These are phyloP conservation scores for Aphelinus certus DNA, from an alignment of 1,140 invertebrate genomes.

Conservation along the genomic window DNA sequence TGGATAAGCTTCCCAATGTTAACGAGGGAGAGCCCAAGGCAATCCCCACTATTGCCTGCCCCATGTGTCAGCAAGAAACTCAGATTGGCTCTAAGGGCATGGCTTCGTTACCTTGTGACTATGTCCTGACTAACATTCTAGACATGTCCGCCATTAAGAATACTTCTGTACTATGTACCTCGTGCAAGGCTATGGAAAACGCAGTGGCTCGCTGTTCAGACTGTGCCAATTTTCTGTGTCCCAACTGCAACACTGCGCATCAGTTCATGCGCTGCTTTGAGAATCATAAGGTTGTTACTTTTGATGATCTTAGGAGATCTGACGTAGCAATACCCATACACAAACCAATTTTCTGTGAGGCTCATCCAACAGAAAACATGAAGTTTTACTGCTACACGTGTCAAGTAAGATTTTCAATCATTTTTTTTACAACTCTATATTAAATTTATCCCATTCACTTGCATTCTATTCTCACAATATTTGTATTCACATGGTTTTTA, in stretches of 20 bases:
- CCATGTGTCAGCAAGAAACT: conserved; percentile 86
- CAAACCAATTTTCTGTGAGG: conserved; percentile 82
- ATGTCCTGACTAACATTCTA: conserved; percentile 84
- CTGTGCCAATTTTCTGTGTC: conserved; percentile 92
- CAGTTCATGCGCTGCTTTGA: conserved; percentile 95
- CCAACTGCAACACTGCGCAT: conserved; percentile 92
- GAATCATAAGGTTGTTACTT: conserved; percentile 86
- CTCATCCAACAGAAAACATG: conserved; percentile 80
- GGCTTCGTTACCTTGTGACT: conserved; percentile 80
- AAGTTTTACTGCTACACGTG: conserved; percentile 86
- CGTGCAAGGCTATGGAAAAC: conserved; percentile 88
- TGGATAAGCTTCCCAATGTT: conserved; percentile 81
- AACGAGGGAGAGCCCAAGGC: conserved; percentile 71
- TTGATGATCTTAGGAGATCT: conserved; percentile 85
- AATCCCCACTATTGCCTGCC: conserved; percentile 73
- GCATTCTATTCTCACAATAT: not conserved
- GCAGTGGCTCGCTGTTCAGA: conserved; percentile 92
- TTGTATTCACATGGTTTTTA: not conserved
- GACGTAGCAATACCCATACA: conserved; percentile 80
- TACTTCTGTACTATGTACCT: conserved; percentile 82
- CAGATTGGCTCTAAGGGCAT: conserved; percentile 78
- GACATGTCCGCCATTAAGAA: conserved; percentile 84
- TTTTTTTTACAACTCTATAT: conserved; percentile 2
- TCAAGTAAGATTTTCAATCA: conserved; percentile 68
- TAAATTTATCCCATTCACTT: not conserved